phyloP scores from a whole-genome alignment of 2,113 vertebrate genomes.

The Poecile atricapillus region DNA sequence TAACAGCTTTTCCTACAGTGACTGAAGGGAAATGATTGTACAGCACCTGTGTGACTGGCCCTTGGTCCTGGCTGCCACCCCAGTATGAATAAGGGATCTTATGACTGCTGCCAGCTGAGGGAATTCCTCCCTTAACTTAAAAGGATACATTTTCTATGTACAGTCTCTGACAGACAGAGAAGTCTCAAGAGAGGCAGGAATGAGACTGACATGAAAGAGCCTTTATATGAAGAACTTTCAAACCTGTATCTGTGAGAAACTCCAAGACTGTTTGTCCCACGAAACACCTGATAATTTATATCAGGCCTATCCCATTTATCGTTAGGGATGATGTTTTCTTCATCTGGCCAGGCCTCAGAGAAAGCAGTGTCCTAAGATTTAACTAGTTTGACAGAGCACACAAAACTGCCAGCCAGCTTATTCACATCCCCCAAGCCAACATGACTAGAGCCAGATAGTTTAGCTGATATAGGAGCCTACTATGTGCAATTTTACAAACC shows the following conservation, averaged over 20 bases:
- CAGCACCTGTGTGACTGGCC: background rate
- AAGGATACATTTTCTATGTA: background rate
- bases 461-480: background rate
- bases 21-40: background rate
- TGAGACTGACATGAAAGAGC: background rate
- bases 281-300: background rate
- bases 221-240: background rate
- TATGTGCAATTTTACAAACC: background rate
- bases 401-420: background rate
- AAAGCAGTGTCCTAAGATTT: background rate
- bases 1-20: background rate
- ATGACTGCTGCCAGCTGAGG: background rate
- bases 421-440: background rate
- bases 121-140: background rate
- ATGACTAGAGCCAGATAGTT: background rate
- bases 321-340: background rate
- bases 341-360: background rate
- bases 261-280: background rate
- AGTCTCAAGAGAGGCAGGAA: background rate
- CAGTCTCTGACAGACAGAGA: background rate
- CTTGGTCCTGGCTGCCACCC: background rate
- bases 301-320: background rate
- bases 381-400: background rate
- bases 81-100: background rate
- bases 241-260: background rate